Percentiles rank a stretch among this genome's conserved stretches.
phyloP scores from a whole-genome alignment of 2,797 vertebrate species.

The Gobio occitaniae region DNA sequence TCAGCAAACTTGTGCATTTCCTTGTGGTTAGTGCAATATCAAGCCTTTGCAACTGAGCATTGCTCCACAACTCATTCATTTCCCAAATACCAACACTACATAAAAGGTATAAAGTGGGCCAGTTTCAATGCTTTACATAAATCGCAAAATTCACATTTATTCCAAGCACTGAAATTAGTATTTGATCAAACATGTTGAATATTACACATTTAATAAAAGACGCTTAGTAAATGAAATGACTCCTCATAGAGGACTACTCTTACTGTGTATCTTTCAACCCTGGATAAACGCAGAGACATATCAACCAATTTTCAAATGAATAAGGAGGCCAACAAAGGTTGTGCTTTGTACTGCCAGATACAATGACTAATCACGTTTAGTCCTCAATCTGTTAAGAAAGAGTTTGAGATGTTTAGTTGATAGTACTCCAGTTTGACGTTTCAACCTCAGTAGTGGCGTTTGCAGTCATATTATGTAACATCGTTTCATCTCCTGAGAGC shows the following conservation, averaged over 20 bases:
- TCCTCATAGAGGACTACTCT: constrained; percentile 78
- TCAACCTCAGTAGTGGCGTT: constrained; percentile 22
- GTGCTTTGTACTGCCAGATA: background rate
- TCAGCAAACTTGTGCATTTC: constrained; percentile 60
- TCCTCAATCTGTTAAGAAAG: background rate
- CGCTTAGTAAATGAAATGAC: constrained; percentile 52
- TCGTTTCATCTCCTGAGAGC: constrained; percentile 77
- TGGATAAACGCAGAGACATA: constrained; percentile 51
- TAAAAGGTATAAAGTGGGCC: constrained; percentile 55
- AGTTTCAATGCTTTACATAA: constrained; percentile 56
- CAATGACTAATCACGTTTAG: background rate
- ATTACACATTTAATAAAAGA: constrained; percentile 43
- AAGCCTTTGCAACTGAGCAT: constrained; percentile 49
- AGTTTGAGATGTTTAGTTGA: constrained; percentile 6
- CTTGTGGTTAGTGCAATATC: constrained; percentile 70
- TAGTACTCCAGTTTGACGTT: constrained; percentile 2
- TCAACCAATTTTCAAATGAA: constrained; percentile 30
- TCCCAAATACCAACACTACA: constrained; percentile 67
- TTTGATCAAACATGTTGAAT: constrained; percentile 46
- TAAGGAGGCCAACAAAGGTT: constrained; percentile 43
- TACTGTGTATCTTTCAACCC: constrained; percentile 46
- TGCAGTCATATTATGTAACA: constrained; percentile 68
- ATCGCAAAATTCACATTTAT: constrained; percentile 34
- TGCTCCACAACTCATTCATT: constrained; percentile 59
- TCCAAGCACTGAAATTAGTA: constrained; percentile 58